Conservation (phyloP, 2,888 invertebrate species). For the Isotomurus palustris region DNA sequence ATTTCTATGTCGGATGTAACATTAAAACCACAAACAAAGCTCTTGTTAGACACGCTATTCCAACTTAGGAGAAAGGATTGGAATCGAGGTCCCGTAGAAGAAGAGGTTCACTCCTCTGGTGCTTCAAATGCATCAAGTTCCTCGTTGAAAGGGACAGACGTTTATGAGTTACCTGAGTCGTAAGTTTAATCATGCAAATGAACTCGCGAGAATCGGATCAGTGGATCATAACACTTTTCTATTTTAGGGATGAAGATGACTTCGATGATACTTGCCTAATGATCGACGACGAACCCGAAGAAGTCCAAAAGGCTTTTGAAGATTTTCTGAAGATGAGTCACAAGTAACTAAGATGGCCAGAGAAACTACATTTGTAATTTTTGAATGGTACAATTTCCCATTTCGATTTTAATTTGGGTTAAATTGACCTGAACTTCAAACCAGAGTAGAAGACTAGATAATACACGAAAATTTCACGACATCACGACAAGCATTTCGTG, state of each 20-base stretch:
- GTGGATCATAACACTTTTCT: neutral
- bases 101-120: constrained; percentile 4
- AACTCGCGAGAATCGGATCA: neutral
- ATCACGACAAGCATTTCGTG: too few species aligned
- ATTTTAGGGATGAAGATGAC: constrained; percentile 28
- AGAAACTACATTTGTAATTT: neutral
- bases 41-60: constrained; percentile 30
- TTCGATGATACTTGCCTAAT: constrained; percentile 23
- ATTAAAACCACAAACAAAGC: constrained; percentile 11
- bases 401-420: neutral
- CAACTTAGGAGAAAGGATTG: constrained; percentile 34
- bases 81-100: constrained; percentile 27
- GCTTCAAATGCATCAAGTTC: neutral
- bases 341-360: neutral
- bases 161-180: constrained; percentile 37
- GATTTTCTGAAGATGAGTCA: constrained; percentile 34
- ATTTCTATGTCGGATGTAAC: constrained; percentile 11
- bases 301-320: constrained; percentile 40
- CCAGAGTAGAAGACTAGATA: too few species aligned
- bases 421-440: constrained; percentile 4
- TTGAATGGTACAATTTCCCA: neutral
- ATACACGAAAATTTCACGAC: too few species aligned
- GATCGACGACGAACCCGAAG: constrained; percentile 41
- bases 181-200: constrained; percentile 16
- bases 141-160: constrained; percentile 6